These are phyloP conservation scores for Chromobotia macracanthus DNA, from an alignment of 2,797 vertebrate species.

Conservation along the genomic window DNA sequence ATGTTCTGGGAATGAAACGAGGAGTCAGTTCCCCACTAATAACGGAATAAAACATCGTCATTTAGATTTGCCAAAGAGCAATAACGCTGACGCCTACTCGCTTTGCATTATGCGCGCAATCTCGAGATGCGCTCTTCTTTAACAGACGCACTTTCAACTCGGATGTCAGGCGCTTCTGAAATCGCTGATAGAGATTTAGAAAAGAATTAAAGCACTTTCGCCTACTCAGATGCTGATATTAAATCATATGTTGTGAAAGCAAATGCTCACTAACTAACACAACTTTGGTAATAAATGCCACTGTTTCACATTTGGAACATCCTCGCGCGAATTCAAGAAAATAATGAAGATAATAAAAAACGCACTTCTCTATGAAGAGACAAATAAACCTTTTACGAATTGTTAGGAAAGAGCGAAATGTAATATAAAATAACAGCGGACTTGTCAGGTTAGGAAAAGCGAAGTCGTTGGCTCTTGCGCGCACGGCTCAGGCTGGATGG, in stretches of 20 bases:
- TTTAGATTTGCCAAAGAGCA: constrained; percentile 85
- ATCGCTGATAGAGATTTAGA: constrained; percentile 47
- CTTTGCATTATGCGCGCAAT: constrained; percentile 67
- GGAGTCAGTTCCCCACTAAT: constrained; percentile 70
- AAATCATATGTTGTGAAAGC: constrained; percentile 30
- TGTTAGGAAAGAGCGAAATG: constrained; percentile 8
- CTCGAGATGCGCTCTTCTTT: constrained; percentile 54
- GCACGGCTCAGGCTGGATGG: neutral
- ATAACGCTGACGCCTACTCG: constrained; percentile 83
- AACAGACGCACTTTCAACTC: constrained; percentile 54
- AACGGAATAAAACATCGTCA: constrained; percentile 86
- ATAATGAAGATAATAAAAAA: constrained; percentile 16
- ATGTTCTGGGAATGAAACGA: constrained; percentile 75
- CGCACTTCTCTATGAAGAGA: constrained; percentile 26
- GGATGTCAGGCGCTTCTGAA: constrained; percentile 30
- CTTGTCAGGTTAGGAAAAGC: neutral
- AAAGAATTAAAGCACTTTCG: constrained; percentile 45
- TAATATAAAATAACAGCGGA: neutral
- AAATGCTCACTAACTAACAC: constrained; percentile 47
- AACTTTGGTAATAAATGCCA: constrained; percentile 40
- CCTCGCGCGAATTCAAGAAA: constrained; percentile 16
- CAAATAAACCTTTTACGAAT: constrained; percentile 19
- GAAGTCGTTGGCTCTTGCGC: neutral
- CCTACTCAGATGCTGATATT: constrained; percentile 14
- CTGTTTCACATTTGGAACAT: constrained; percentile 36